These are phyloP conservation scores for Eueremaeus valkanovi DNA, from an alignment of 2,888 invertebrate genomes.

Conservation along the genomic window DNA sequence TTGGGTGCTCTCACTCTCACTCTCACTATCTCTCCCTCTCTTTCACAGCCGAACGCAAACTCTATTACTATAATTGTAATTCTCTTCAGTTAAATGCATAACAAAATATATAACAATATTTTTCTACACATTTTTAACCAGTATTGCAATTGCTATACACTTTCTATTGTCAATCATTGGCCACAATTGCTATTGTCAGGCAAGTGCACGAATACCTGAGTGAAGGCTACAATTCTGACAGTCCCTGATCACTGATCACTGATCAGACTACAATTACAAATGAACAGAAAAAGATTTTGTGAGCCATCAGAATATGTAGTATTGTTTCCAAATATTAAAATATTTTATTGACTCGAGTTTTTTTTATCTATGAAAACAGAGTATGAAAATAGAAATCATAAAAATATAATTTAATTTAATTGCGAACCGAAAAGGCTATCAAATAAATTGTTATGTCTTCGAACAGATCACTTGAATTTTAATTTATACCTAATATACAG, in stretches of 20 bases:
- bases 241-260: neutral
- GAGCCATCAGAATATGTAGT: too few relatives aligned
- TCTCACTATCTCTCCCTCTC: neutral
- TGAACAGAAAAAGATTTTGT: too few relatives aligned
- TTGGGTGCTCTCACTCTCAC: neutral
- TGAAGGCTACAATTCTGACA: neutral
- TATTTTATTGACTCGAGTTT: too few relatives aligned
- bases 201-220: neutral
- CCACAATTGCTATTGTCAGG: conserved; percentile 19
- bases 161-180: conserved; percentile 21
- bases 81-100: neutral
- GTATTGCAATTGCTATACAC: neutral
- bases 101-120: conserved; percentile 16
- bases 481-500: too few relatives aligned
- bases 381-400: too few relatives aligned
- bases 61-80: too few relatives aligned
- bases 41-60: neutral
- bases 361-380: neutral
- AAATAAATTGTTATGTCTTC: conserved; percentile 7
- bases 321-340: too few relatives aligned
- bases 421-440: neutral
- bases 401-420: too few relatives aligned
- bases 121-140: neutral
- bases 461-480: neutral
- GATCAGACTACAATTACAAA: neutral